Conservation (phyloP, 2,888 invertebrate species). For the Oscheius sp. region DNA sequence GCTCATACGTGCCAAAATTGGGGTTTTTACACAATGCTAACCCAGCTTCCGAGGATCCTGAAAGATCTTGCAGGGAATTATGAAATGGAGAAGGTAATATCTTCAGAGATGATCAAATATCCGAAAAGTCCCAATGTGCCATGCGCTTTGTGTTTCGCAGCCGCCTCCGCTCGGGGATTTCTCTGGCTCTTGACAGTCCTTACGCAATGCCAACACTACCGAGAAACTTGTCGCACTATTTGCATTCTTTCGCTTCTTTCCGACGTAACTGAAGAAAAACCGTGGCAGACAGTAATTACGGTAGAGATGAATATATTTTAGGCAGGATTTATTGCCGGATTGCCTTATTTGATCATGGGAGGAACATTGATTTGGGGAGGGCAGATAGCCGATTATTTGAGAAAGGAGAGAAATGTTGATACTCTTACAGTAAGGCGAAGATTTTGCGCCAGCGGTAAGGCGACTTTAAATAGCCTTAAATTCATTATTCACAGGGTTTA, state of each 20-base stretch:
- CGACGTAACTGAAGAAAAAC: conserved; percentile 8
- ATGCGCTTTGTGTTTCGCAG: conserved; percentile 1
- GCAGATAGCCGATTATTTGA: conserved; percentile 85
- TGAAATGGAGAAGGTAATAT: conserved; percentile 58
- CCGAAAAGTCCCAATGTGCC: not conserved
- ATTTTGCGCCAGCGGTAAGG: conserved; percentile 82
- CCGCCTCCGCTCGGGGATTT: conserved; percentile 28
- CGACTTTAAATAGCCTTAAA: not conserved
- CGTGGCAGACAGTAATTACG: conserved; percentile 15
- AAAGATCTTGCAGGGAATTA: conserved; percentile 72
- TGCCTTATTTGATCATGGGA: conserved; percentile 90
- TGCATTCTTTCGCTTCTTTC: conserved; percentile 12
- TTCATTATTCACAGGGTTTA: conserved; percentile 77
- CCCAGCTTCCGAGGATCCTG: conserved; percentile 75
- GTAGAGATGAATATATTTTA: conserved; percentile 77
- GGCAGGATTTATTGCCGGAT: conserved; percentile 86
- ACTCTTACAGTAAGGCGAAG: conserved; percentile 81
- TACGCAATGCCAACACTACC: conserved; percentile 40
- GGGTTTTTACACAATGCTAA: conserved; percentile 76
- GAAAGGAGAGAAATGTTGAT: conserved; percentile 74
- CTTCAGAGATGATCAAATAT: too few relatives aligned
- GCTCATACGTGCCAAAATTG: conserved; percentile 76
- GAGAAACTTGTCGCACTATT: conserved; percentile 33
- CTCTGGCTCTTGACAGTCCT: conserved; percentile 37
- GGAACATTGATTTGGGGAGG: conserved; percentile 85